phyloP scores from a whole-genome alignment of 2,113 vertebrate species.

The Leuciscus idus region DNA sequence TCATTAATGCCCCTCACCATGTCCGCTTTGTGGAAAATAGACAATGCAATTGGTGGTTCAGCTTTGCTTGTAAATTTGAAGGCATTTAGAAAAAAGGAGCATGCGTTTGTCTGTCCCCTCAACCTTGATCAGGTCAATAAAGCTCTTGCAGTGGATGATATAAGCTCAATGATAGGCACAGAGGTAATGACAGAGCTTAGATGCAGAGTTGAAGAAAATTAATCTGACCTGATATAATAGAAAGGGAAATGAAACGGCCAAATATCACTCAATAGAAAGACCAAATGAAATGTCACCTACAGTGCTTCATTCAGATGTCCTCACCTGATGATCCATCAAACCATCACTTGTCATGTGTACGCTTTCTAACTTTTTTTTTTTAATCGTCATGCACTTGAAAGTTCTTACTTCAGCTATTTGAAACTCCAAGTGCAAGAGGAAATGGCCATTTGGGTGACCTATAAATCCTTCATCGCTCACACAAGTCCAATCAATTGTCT shows the following conservation, averaged over 20 bases:
- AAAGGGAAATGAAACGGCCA: conserved; percentile 59
- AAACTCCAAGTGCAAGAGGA: background rate
- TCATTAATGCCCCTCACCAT: conserved; percentile 37
- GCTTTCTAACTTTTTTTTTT: conserved; percentile 6
- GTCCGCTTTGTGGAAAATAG: conserved; percentile 48
- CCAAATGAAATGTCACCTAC: conserved; percentile 72
- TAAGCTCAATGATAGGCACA: conserved; percentile 41
- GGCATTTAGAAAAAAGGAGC: conserved; percentile 38
- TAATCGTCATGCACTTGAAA: background rate
- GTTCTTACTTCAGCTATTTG: conserved; percentile 41
- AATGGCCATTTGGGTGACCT: conserved; percentile 55
- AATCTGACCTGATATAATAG: conserved; percentile 58
- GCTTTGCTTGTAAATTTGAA: conserved; percentile 44
- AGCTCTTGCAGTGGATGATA: conserved; percentile 32
- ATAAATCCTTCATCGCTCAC: conserved; percentile 65
- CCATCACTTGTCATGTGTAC: conserved; percentile 51
- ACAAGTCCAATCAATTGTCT: conserved; percentile 61
- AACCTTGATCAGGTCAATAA: conserved; percentile 38
- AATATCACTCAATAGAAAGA: conserved; percentile 71
- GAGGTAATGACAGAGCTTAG: conserved; percentile 56
- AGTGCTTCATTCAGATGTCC: conserved; percentile 54
- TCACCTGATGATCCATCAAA: conserved; percentile 60
- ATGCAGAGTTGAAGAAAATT: conserved; percentile 62
- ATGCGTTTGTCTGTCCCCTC: conserved; percentile 9
- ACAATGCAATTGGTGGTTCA: conserved; percentile 44